Percentiles rank a stretch among this genome's conserved stretches.
These are phyloP conservation scores for Caiman crocodilus DNA, from an alignment of 2,797 vertebrate genomes.

Conservation along the genomic window DNA sequence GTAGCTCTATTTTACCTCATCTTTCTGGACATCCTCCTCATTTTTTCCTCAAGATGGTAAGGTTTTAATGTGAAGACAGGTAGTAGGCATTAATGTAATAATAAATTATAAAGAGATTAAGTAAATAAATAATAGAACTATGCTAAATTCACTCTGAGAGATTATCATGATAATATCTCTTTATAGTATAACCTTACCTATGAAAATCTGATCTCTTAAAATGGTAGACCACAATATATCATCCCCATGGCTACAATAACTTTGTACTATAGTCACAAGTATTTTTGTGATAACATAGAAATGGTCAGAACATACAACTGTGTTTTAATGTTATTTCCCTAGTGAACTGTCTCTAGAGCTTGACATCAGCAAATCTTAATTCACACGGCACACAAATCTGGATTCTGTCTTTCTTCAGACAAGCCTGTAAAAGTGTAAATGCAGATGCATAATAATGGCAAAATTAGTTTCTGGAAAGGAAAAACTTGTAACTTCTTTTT, in stretches of 20 bases:
- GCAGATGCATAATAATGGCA: constrained; percentile 4
- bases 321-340: constrained; percentile 62
- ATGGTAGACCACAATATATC: constrained; percentile 43
- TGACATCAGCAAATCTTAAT: constrained; percentile 51
- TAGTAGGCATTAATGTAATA: background rate
- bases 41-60: background rate
- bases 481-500: constrained; percentile 10
- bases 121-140: background rate
- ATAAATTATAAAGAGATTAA: background rate
- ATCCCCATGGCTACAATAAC: constrained; percentile 45
- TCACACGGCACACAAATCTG: background rate
- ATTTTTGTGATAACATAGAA: constrained; percentile 55
- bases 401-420: constrained; percentile 12
- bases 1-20: background rate
- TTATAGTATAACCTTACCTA: background rate
- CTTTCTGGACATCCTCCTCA: background rate
- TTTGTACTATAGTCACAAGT: constrained; percentile 60
- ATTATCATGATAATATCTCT: constrained; percentile 9
- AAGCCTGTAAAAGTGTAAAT: background rate
- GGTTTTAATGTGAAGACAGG: constrained; percentile 1
- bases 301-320: constrained; percentile 70
- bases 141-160: background rate
- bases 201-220: constrained; percentile 8
- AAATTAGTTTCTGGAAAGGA: background rate
- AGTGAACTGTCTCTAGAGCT: constrained; percentile 61